Conservation (phyloP, 1,140 invertebrate species). For the Panulirus ornatus region DNA sequence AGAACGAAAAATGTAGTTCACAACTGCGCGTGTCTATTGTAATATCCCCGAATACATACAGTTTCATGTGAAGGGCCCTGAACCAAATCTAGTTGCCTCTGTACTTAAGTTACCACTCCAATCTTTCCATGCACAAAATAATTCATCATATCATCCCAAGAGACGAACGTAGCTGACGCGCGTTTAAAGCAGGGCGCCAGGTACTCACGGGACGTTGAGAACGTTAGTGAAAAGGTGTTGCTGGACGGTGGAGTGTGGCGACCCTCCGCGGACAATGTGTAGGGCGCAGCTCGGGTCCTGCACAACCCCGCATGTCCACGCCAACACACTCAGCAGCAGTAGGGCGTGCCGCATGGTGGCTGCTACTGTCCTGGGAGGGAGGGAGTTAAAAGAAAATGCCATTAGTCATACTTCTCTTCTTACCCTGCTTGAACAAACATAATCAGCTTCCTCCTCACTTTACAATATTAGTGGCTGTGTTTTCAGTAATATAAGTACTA, state of each 20-base stretch:
- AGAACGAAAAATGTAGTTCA: not conserved
- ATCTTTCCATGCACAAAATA: not conserved
- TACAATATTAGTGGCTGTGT: not conserved
- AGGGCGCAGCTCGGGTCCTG: slow-evolving; percentile 3
- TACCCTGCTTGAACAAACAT: no score
- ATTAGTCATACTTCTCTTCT: not conserved
- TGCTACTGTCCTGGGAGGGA: no score
- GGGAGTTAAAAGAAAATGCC: not conserved
- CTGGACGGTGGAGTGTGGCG: not conserved
- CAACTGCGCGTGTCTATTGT: not conserved
- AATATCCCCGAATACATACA: not conserved
- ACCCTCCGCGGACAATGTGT: not conserved
- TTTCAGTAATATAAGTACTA: not conserved
- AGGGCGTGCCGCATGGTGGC: not conserved
- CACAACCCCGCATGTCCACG: not conserved
- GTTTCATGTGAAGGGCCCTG: not conserved
- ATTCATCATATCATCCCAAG: not conserved
- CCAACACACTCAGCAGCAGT: not conserved
- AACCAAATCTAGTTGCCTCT: not conserved
- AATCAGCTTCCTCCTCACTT: no score
- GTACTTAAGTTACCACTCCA: not conserved
- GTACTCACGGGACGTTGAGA: slow-evolving; percentile 6
- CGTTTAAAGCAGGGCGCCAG: not conserved
- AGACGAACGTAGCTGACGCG: not conserved
- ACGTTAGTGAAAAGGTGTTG: slow-evolving; percentile 15